phyloP scores from a whole-genome alignment of 2,888 invertebrate species.

The Volucella inflata region DNA sequence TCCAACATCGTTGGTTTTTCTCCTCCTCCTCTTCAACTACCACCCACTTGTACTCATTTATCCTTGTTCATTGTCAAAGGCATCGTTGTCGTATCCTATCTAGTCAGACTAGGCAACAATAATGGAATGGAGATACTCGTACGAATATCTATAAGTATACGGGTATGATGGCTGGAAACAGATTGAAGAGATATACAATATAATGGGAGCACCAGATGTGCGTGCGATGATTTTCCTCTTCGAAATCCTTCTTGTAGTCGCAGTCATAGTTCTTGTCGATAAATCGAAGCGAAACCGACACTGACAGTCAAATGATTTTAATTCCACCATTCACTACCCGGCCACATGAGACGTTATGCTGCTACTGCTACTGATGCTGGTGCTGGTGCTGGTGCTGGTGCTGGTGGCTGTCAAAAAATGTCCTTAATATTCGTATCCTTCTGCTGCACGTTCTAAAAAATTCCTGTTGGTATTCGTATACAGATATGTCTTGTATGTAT shows the following conservation, averaged over 20 bases:
- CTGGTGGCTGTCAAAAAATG: conserved; percentile 65
- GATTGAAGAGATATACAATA: conserved; percentile 32
- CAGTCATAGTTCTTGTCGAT: conserved; percentile 10
- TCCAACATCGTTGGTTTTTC: not conserved
- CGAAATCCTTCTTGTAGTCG: not conserved
- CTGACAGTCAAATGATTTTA: conserved; percentile 67
- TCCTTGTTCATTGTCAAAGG: conserved; percentile 45
- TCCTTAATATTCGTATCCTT: conserved; percentile 56
- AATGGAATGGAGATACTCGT: too few relatives aligned
- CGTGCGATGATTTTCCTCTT: conserved; percentile 34
- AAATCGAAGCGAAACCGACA: conserved; percentile 59
- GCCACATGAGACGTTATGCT: conserved; percentile 51
- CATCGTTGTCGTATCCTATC: not conserved
- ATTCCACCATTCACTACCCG: conserved; percentile 43
- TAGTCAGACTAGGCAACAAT: not conserved
- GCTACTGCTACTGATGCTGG: too few relatives aligned
- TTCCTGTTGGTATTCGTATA: conserved; percentile 1
- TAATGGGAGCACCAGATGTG: conserved; percentile 60
- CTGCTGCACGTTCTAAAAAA: conserved; percentile 49
- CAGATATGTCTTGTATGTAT: conserved; percentile 3
- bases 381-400: too few relatives aligned
- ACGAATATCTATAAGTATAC: too few relatives aligned
- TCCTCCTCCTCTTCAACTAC: not conserved
- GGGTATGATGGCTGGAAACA: not conserved
- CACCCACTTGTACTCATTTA: not conserved